phyloP scores from a whole-genome alignment of 2,113 vertebrate genomes.

The Pteropus alecto region DNA sequence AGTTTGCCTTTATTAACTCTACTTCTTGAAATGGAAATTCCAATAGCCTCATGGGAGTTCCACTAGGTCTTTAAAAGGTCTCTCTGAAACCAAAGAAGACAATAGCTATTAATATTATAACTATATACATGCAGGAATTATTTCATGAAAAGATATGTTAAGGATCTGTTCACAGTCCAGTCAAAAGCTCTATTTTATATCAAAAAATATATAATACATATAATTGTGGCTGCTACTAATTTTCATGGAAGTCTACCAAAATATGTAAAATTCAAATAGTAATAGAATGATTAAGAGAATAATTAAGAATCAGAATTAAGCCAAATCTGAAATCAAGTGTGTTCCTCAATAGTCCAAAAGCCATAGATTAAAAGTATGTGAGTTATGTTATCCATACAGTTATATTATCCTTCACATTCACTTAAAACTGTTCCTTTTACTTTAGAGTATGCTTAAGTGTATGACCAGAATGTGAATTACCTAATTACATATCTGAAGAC shows the following conservation, averaged over 20 bases:
- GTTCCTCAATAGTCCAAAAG: slow-evolving; percentile 14
- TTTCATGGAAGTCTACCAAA: slow-evolving; percentile 21
- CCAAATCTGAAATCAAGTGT: slow-evolving; percentile 2
- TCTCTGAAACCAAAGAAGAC: not conserved
- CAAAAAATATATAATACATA: not conserved
- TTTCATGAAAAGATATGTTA: not conserved
- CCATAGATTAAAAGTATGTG: not conserved
- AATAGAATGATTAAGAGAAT: slow-evolving; percentile 6
- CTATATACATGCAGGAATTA: not conserved
- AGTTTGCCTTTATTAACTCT: slow-evolving; percentile 41
- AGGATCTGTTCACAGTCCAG: not conserved
- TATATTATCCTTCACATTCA: not conserved
- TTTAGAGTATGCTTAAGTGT: not conserved
- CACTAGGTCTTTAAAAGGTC: not conserved
- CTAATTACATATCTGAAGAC: not conserved
- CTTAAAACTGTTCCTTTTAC: not conserved
- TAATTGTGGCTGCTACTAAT: not conserved
- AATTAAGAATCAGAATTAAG: not conserved
- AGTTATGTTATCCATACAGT: not conserved
- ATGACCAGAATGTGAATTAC: not conserved
- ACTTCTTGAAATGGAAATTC: slow-evolving; percentile 41
- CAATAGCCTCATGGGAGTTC: slow-evolving; percentile 13
- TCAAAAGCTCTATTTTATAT: slow-evolving; percentile 3
- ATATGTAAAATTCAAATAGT: slow-evolving; percentile 25
- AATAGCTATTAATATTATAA: not conserved